Evolutionary conservation across 2,113 vertebrate species (phyloP).

Genomic region (Zeus faber): DNA sequence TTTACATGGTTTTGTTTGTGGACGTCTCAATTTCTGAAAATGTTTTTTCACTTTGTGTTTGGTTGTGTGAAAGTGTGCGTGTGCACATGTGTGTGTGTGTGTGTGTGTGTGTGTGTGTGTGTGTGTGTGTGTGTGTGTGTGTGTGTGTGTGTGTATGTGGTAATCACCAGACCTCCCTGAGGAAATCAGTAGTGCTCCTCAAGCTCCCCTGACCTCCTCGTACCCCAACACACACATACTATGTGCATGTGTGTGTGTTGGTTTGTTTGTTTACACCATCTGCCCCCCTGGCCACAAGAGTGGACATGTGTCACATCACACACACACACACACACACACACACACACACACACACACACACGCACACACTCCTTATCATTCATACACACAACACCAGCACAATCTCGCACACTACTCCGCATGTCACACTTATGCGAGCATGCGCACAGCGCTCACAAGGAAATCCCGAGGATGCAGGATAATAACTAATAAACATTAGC

Average conservation of each 20-base stretch:
- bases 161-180: constrained; percentile 83
- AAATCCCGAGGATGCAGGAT: constrained; percentile 75
- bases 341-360: constrained; percentile 6
- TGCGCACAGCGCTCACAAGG: not conserved
- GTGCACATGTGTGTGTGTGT: constrained; percentile 22
- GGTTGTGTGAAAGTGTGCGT: constrained; percentile 8
- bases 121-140: constrained; percentile 1
- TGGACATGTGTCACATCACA: not conserved
- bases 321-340: constrained; percentile 10
- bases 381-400: not conserved
- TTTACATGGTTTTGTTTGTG: constrained; percentile 18
- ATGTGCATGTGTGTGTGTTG: constrained; percentile 35
- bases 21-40: no score
- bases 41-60: no score
- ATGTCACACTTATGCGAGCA: not conserved
- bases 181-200: constrained; percentile 91
- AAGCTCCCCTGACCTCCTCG: constrained; percentile 70
- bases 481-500: constrained; percentile 88
- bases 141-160: constrained; percentile 34
- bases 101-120: constrained; percentile 6
- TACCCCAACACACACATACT: constrained; percentile 46
- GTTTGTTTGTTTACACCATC: constrained; percentile 45
- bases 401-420: not conserved
- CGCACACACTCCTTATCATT: not conserved
- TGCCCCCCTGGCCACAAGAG: constrained; percentile 67